phyloP scores from a whole-genome alignment of 30 jellyfish, hydroid and myxozoan genomes.

The Haliclystus octoradiatus region DNA sequence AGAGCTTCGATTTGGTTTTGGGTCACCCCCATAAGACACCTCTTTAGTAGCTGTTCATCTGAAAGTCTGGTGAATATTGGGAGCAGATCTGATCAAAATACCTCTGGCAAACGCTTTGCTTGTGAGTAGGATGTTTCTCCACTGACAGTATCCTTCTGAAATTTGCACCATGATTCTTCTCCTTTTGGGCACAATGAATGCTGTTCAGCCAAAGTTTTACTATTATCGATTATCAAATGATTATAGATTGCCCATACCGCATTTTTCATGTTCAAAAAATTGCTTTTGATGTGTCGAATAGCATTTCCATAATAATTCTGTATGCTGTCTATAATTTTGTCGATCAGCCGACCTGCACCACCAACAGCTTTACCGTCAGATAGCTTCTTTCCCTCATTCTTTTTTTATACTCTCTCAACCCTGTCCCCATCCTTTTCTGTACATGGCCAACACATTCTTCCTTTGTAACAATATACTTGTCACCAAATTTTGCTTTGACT shows the following conservation, averaged over 20 bases:
- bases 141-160: slow-evolving; percentile 1
- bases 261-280: slow-evolving; percentile 6
- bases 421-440: slow-evolving; percentile 20
- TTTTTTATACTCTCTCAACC: slow-evolving; percentile 13
- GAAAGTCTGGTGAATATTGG: slow-evolving; percentile 16
- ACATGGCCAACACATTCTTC: slow-evolving; percentile 10
- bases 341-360: slow-evolving; percentile 15
- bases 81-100: not conserved
- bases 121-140: not conserved
- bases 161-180: slow-evolving; percentile 6
- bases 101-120: slow-evolving; percentile 11
- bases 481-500: slow-evolving; percentile 1
- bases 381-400: slow-evolving; percentile 10
- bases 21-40: slow-evolving; percentile 26
- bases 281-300: slow-evolving; percentile 6
- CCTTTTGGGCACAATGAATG: slow-evolving; percentile 16
- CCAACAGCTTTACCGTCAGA: slow-evolving; percentile 23
- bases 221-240: not conserved
- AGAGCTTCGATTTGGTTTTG: slow-evolving; percentile 22
- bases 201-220: not conserved
- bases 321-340: slow-evolving; percentile 12
- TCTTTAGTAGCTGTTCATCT: slow-evolving; percentile 4
- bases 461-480: too few species aligned
- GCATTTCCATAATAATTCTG: slow-evolving; percentile 18
- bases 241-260: slow-evolving; percentile 17